A percentile compares a stretch with the other conserved stretches of the same genome.
These are phyloP conservation scores for Oryzias javanicus DNA, from an alignment of 2,113 vertebrate genomes.

Conservation along the genomic window DNA sequence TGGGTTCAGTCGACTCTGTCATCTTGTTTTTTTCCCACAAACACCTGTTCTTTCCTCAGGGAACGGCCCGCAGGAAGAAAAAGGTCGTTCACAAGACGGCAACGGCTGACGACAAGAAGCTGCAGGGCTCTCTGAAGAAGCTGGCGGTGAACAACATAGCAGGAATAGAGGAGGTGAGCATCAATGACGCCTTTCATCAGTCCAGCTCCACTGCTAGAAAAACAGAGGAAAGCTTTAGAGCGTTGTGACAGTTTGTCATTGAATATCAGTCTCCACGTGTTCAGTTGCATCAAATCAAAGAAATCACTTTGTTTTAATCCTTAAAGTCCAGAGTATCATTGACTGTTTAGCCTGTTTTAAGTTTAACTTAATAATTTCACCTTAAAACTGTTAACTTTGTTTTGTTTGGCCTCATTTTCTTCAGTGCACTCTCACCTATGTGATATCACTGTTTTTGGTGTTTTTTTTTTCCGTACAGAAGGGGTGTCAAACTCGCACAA, in stretches of 20 bases:
- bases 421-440: too few species aligned
- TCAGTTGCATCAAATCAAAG: too few species aligned
- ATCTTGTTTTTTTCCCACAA: not conserved
- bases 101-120: slow-evolving; percentile 98
- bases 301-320: too few species aligned
- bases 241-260: not conserved
- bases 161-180: slow-evolving; percentile 93
- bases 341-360: too few species aligned
- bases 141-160: slow-evolving; percentile 98
- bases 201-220: not conserved
- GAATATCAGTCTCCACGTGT: too few species aligned
- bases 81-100: slow-evolving; percentile 99
- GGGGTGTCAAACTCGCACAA: too few species aligned
- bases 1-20: not conserved
- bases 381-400: too few species aligned
- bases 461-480: not conserved
- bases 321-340: too few species aligned
- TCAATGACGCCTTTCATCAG: too few species aligned
- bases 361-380: too few species aligned
- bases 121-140: slow-evolving; percentile 97
- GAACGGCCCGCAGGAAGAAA: slow-evolving; percentile 98
- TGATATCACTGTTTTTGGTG: not conserved
- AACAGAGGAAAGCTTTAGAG: not conserved
- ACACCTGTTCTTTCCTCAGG: slow-evolving; percentile 71
- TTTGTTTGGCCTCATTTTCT: too few species aligned